Conservation (phyloP, 1,140 invertebrate genomes). For the Melanaphis sacchari region DNA sequence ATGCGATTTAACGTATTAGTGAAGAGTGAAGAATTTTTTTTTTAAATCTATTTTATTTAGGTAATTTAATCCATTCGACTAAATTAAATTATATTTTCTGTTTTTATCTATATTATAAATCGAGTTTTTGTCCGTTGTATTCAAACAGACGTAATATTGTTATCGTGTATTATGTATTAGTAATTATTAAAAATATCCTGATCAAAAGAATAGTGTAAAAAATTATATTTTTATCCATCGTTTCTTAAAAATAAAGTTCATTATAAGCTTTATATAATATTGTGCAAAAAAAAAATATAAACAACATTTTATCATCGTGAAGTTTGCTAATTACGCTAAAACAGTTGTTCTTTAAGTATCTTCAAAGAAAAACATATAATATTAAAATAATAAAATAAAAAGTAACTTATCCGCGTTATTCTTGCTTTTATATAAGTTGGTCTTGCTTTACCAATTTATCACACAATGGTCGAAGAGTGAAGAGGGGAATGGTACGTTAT, state of each 20-base stretch:
- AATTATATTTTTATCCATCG: not conserved
- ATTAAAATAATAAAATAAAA: conserved; percentile 27
- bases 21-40: too few species aligned
- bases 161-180: not conserved
- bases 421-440: not conserved
- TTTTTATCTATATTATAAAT: too few species aligned
- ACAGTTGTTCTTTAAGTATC: not conserved
- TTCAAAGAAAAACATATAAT: conserved; percentile 22
- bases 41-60: too few species aligned
- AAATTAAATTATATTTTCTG: too few species aligned
- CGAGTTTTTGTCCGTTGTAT: too few species aligned
- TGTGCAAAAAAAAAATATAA: not conserved
- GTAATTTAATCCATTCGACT: too few species aligned
- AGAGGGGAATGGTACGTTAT: not conserved
- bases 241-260: not conserved
- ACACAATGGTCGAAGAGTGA: not conserved
- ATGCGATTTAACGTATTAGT: not conserved
- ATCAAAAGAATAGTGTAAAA: not conserved
- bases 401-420: not conserved
- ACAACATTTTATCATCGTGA: not conserved
- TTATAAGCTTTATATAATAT: conserved; percentile 6
- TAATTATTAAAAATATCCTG: not conserved
- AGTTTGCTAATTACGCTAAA: conserved; percentile 24
- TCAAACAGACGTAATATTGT: too few species aligned
- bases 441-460: conserved; percentile 32